phyloP scores from a whole-genome alignment of 2,113 vertebrate species.

The Tenrec ecaudatus region DNA sequence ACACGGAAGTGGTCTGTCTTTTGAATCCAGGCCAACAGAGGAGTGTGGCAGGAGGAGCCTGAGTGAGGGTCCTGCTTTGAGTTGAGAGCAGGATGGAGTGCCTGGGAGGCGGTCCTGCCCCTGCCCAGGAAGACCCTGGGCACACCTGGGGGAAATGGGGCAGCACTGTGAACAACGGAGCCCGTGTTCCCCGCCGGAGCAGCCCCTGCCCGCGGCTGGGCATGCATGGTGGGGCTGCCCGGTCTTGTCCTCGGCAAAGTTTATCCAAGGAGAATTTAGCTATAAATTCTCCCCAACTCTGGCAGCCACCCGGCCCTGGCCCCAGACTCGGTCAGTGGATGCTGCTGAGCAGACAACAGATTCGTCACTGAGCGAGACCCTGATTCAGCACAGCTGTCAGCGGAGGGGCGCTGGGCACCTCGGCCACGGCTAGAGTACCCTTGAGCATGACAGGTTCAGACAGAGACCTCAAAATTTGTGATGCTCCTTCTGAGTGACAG shows the following conservation, averaged over 20 bases:
- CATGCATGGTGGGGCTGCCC: neutral
- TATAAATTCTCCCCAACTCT: slow-evolving; percentile 64
- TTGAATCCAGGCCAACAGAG: neutral
- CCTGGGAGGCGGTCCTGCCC: neutral
- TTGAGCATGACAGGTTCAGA: slow-evolving; percentile 87
- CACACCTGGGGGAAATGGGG: neutral
- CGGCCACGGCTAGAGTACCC: slow-evolving; percentile 79
- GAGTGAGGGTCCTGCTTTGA: neutral
- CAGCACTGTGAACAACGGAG: neutral
- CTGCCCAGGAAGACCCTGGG: too few relatives aligned
- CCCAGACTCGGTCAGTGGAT: slow-evolving; percentile 66
- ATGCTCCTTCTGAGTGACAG: slow-evolving; percentile 83
- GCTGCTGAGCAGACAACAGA: slow-evolving; percentile 84
- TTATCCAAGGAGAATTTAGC: slow-evolving; percentile 39
- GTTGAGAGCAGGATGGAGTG: neutral
- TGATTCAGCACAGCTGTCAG: slow-evolving; percentile 81
- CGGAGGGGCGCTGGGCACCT: slow-evolving; percentile 65
- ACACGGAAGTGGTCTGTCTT: neutral
- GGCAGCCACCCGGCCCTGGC: slow-evolving; percentile 68
- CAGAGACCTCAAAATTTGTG: slow-evolving; percentile 78
- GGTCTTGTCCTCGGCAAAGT: neutral
- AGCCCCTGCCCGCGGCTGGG: neutral
- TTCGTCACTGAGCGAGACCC: slow-evolving; percentile 82
- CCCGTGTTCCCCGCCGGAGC: neutral
- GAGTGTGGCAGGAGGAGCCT: neutral